phyloP scores from a whole-genome alignment of 2,888 invertebrate species.

The Falcaria lacertinaria region DNA sequence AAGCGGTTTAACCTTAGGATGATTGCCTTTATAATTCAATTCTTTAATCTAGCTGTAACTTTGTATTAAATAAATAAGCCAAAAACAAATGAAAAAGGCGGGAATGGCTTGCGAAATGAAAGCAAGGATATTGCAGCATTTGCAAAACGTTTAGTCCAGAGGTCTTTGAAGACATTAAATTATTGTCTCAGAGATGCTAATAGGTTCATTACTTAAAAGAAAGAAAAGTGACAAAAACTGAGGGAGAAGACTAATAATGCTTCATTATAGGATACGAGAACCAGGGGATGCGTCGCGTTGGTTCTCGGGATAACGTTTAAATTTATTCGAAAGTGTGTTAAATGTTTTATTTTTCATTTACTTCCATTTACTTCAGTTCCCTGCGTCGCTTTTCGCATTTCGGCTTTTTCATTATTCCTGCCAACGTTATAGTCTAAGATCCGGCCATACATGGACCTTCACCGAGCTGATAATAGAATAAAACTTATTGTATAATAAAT shows the following conservation, averaged over 20 bases:
- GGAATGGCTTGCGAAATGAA: conserved; percentile 19
- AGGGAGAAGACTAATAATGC: conserved; percentile 26
- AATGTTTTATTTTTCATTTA: too few species aligned
- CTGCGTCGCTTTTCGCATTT: too few species aligned
- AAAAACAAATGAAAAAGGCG: conserved; percentile 22
- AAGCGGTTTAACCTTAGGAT: neutral
- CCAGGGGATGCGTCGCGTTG: neutral
- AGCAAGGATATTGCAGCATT: conserved; percentile 38
- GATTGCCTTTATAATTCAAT: neutral
- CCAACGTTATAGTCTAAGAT: too few species aligned
- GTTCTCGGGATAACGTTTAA: neutral
- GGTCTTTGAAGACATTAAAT: conserved; percentile 51
- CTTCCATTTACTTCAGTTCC: too few species aligned
- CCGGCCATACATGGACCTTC: too few species aligned
- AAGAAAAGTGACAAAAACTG: conserved; percentile 43
- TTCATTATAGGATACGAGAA: conserved; percentile 34
- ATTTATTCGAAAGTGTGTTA: neutral
- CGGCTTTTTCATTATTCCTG: too few species aligned
- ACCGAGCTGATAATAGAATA: too few species aligned
- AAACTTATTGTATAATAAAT: too few species aligned
- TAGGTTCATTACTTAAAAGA: conserved; percentile 59
- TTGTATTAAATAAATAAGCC: conserved; percentile 6
- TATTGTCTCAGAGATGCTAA: conserved; percentile 61
- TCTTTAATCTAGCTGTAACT: neutral
- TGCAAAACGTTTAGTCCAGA: conserved; percentile 37